Base-by-base conservation (phyloP, 2,888 invertebrate genomes). In the Bimastos eiseni region DNA sequence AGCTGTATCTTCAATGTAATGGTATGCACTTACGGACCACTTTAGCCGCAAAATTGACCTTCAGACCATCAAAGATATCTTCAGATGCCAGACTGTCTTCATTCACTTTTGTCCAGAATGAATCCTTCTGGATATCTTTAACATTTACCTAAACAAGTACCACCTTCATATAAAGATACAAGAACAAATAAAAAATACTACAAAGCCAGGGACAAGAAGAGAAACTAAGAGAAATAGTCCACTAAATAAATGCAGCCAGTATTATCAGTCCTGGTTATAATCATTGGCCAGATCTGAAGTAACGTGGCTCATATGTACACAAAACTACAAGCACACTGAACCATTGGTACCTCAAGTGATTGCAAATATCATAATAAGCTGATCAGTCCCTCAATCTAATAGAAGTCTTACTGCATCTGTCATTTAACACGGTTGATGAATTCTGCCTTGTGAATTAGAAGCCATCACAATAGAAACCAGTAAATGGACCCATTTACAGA, bases 51-150 rank as follows among this genome's bases (percentile, higher is more conserved):
- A 99, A 99, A 94, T 97, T 97, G 90, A 96, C 96, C 0, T 97
- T 97, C 44, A 99, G 95, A 0, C 97, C 97, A 88, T 96, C 96
- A 5, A 99, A 96, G 93, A 99, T 97, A 93, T 98, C 98, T 0
- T 97, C 97, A 1, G 97, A 93, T 89, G 93, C 94, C 90, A 98
- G 95, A 92, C 97, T 97, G 93, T 98, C 98, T 95, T 99, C 99
- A 95, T 98, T 97, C 0, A 97, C 97, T 95, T 97, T 97, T 0
- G 98, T 97, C 99, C 99, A 99, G 94, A 99, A 98, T 0, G 98
- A 97, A 93, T 98, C 98, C 84, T 55, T 90, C 83, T 38, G 36
- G 24, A 90, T 70, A 84, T 83, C 83, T n/a, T 83, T 33, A 38
- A 70, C 41, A 90, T 90, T 83, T 84, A 90, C 90, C 37, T 55